Base-by-base conservation (phyloP, 2,888 invertebrate species). In the Nycteola revayana region DNA sequence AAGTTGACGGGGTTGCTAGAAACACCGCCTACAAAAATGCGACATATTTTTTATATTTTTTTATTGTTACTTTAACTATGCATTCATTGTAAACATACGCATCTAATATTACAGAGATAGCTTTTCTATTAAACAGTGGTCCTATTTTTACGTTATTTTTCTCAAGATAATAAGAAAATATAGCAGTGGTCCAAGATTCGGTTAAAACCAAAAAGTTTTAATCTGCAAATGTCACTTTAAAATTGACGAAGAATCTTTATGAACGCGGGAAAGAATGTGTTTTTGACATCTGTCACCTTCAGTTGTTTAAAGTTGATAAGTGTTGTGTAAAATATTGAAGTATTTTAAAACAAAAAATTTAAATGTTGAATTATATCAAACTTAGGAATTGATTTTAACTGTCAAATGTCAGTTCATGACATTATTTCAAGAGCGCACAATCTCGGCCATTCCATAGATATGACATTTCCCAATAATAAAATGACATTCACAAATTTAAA, bases 181-280 rank as follows among this genome's bases (percentile, higher is more conserved):
- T 71, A 72, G 72, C 64, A 71, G 68, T 86, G 84, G 86, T 86
- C 85, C 85, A 66, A 81, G 65, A 64, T 75, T 75, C 66, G 49
- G 41, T 42, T 37, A 27, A 46, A 53, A 44, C 34, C 9, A 51
- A 44, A 32, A 21, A 5, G 3, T 5, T 7, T 7, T n/a, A 21
- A 7, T n/a, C n/a, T 2, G 7, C 3, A 40, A 42, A 39, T 17
- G 38, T 40, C 47, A 47, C 47, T 53, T 58, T 52, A 36, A 36
- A 56, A 38, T 21, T 21, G 14, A 14, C 14, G n/a, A n/a, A n/a
- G n/a, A n/a, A n/a, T n/a, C n/a, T n/a, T n/a, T n/a, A n/a, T n/a
- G n/a, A n/a, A n/a, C n/a, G n/a, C n/a, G n/a, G n/a, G n/a, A n/a
- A n/a, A n/a, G n/a, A n/a, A n/a, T n/a, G n/a, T n/a, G n/a, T n/a